These are phyloP conservation scores for Dreissena polymorpha DNA, from an alignment of 1,140 invertebrate species.

Conservation along the genomic window DNA sequence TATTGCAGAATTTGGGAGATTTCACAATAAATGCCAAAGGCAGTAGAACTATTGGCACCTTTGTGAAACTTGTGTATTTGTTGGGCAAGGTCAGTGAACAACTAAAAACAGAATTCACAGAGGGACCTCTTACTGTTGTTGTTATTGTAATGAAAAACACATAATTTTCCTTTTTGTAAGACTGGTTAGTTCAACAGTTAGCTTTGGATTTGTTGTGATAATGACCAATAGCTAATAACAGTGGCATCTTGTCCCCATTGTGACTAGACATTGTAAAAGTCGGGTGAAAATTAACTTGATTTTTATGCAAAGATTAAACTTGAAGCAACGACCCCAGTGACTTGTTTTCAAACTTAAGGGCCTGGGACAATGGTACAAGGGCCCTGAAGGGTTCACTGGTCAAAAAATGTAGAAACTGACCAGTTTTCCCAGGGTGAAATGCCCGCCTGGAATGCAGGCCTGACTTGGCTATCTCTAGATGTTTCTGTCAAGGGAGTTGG, in stretches of 20 bases:
- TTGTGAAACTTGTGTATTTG: no score
- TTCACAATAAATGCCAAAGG: no score
- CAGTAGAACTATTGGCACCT: no score
- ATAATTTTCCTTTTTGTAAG: no score
- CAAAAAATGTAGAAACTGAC: slow-evolving; percentile 36
- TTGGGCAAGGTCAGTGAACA: no score
- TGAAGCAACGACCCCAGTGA: slow-evolving; percentile 44
- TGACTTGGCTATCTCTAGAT: neutral
- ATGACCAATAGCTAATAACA: slow-evolving; percentile 4
- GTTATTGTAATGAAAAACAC: no score
- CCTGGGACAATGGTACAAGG: slow-evolving; percentile 6
- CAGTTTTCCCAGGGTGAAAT: slow-evolving; percentile 41
- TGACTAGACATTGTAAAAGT: neutral
- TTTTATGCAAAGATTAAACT: slow-evolving; percentile 47
- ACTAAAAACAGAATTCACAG: no score
- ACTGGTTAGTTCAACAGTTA: neutral
- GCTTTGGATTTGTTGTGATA: slow-evolving; percentile 4
- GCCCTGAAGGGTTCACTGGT: slow-evolving; percentile 20
- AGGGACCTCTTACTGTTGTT: no score
- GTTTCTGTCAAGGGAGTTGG: neutral
- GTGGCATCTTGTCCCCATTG: slow-evolving; percentile 1
- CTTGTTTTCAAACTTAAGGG: slow-evolving; percentile 14
- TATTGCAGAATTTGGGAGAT: no score
- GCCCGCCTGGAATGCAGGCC: neutral
- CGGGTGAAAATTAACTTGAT: slow-evolving; percentile 40